phyloP scores from a whole-genome alignment of 2,113 vertebrate species.

The Oryzias celebensis region DNA sequence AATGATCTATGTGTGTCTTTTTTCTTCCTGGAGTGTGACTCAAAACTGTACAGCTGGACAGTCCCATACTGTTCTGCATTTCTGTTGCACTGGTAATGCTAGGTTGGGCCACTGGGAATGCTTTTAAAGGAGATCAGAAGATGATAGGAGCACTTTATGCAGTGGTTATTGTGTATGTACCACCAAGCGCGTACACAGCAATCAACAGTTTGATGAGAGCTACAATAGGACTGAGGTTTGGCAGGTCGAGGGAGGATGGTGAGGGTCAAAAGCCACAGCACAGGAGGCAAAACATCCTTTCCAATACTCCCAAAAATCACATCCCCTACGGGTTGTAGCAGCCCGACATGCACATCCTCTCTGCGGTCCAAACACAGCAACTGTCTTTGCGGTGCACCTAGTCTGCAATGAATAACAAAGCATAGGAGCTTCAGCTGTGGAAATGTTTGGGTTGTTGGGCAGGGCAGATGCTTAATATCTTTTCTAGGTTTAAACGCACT shows the following conservation, averaged over 20 bases:
- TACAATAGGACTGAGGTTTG: slow-evolving; percentile 56
- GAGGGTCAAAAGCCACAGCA: slow-evolving; percentile 69
- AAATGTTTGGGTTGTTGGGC: slow-evolving; percentile 27
- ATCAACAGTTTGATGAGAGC: slow-evolving; percentile 45
- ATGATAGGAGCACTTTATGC: no score
- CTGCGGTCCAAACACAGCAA: slow-evolving; percentile 55
- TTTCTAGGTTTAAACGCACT: neutral
- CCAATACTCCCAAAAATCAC: slow-evolving; percentile 57
- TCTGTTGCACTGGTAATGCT: no score
- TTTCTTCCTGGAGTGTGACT: no score
- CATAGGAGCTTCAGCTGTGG: slow-evolving; percentile 12
- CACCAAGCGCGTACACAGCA: slow-evolving; percentile 34
- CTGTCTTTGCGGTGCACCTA: slow-evolving; percentile 49
- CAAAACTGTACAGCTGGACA: no score
- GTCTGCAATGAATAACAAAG: slow-evolving; percentile 16
- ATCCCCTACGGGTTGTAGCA: slow-evolving; percentile 47
- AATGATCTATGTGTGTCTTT: no score
- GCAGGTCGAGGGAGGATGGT: slow-evolving; percentile 65
- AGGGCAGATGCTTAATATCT: slow-evolving; percentile 15
- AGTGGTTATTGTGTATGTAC: neutral
- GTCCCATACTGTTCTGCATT: no score
- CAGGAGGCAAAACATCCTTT: slow-evolving; percentile 77
- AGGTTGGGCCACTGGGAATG: no score
- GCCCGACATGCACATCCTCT: slow-evolving; percentile 68
- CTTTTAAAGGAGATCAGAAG: no score